Conservation (phyloP, 2,888 invertebrate genomes). For the Iphiclides podalirius region DNA sequence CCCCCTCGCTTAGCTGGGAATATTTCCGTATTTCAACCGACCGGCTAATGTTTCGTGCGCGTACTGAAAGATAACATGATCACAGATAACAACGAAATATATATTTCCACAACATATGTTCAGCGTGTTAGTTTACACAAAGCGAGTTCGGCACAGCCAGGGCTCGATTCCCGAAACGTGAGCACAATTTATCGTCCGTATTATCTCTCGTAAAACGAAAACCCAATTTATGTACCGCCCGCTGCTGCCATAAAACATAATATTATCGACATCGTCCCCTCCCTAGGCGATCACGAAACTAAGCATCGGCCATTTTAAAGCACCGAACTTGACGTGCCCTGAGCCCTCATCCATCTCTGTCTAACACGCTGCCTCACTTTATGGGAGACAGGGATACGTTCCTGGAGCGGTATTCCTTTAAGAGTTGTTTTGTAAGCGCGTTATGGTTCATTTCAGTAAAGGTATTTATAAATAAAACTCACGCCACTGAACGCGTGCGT, state of each 20-base stretch:
- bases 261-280: constrained; percentile 75
- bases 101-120: constrained; percentile 10
- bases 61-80: neutral
- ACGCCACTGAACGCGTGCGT: neutral
- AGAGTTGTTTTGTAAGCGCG: constrained; percentile 54
- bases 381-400: constrained; percentile 40
- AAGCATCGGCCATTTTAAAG: constrained; percentile 74
- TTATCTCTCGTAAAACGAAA: constrained; percentile 75
- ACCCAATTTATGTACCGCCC: constrained; percentile 65
- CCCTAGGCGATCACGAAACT: constrained; percentile 78
- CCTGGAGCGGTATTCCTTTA: constrained; percentile 60
- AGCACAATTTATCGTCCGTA: constrained; percentile 64
- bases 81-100: neutral
- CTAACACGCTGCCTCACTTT: constrained; percentile 32
- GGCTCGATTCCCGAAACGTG: constrained; percentile 59
- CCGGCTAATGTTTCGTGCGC: no score
- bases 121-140: constrained; percentile 28
- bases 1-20: no score
- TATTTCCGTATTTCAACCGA: no score
- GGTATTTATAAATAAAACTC: constrained; percentile 42
- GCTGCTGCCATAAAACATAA: constrained; percentile 73
- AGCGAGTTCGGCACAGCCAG: constrained; percentile 31
- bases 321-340: constrained; percentile 64
- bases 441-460: constrained; percentile 56
- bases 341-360: constrained; percentile 36